Conservation (phyloP, 2,113 vertebrate genomes). For the Lophius piscatorius region DNA sequence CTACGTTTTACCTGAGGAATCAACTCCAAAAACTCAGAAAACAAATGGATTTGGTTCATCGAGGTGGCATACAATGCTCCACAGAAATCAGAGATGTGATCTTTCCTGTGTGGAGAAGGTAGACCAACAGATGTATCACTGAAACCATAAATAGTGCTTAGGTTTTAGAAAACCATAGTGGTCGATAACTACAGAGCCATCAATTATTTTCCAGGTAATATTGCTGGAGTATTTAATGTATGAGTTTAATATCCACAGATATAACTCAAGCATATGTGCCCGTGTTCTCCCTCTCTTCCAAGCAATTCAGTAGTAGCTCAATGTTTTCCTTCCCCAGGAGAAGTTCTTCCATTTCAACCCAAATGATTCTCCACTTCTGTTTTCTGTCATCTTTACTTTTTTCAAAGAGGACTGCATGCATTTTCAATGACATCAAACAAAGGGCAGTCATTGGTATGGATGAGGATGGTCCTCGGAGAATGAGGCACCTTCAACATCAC, state of each 20-base stretch:
- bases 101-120: too few relatives aligned
- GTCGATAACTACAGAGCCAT: slow-evolving; percentile 12
- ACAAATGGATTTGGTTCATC: slow-evolving; percentile 56
- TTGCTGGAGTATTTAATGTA: slow-evolving; percentile 64
- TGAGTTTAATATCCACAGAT: slow-evolving; percentile 62
- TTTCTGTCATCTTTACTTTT: slow-evolving; percentile 58
- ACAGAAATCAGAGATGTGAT: slow-evolving; percentile 29
- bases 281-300: slow-evolving; percentile 35
- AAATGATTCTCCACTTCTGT: slow-evolving; percentile 74
- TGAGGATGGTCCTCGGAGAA: slow-evolving; percentile 61
- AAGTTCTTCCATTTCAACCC: slow-evolving; percentile 74
- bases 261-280: slow-evolving; percentile 55
- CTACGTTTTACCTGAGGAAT: slow-evolving; percentile 42
- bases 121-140: slow-evolving; percentile 28
- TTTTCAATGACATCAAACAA: slow-evolving; percentile 78
- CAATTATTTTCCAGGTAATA: slow-evolving; percentile 40
- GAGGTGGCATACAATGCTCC: slow-evolving; percentile 34
- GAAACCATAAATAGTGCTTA: slow-evolving; percentile 27
- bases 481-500: slow-evolving; percentile 62
- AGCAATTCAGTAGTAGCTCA: slow-evolving; percentile 71
- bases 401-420: slow-evolving; percentile 60
- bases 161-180: slow-evolving; percentile 23
- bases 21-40: slow-evolving; percentile 52
- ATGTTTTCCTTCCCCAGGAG: slow-evolving; percentile 74
- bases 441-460: slow-evolving; percentile 75